These are phyloP conservation scores for Tinea trinotella DNA, from an alignment of 2,888 invertebrate species.

Conservation along the genomic window DNA sequence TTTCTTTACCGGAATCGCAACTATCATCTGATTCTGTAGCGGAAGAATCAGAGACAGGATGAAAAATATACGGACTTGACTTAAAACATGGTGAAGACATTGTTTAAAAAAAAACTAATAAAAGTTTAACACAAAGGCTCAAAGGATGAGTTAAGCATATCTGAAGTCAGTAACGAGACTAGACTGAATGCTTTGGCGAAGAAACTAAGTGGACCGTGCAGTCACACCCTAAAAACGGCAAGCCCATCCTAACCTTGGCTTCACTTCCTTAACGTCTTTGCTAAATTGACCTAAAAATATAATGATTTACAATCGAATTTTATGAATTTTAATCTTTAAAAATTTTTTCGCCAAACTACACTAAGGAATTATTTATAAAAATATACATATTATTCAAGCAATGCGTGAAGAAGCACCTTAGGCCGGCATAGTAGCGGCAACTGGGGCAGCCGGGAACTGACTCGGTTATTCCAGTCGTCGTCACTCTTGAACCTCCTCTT, in stretches of 20 bases:
- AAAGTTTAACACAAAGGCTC: neutral
- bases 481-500: too few species aligned
- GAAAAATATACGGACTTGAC: slow-evolving; percentile 55
- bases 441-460: too few species aligned
- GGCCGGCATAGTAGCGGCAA: too few species aligned
- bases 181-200: slow-evolving; percentile 29
- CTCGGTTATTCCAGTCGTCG: too few species aligned
- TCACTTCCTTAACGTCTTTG: slow-evolving; percentile 16
- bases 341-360: too few species aligned
- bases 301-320: too few species aligned
- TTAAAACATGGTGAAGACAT: slow-evolving; percentile 62
- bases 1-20: slow-evolving; percentile 51
- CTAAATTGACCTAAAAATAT: slow-evolving; percentile 1
- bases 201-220: slow-evolving; percentile 40
- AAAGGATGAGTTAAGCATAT: slow-evolving; percentile 13
- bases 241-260: slow-evolving; percentile 53
- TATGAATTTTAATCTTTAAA: too few species aligned
- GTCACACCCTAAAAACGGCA: slow-evolving; percentile 41
- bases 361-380: too few species aligned
- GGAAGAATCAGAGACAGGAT: slow-evolving; percentile 59
- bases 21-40: slow-evolving; percentile 63
- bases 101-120: slow-evolving; percentile 20
- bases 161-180: slow-evolving; percentile 28
- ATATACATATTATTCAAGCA: too few species aligned
- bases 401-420: too few species aligned